A percentile compares a stretch with the other conserved stretches of the same genome.
Evolutionary conservation across 2,888 invertebrate genomes (phyloP).

Genomic region (Nesidiocoris tenuis): DNA sequence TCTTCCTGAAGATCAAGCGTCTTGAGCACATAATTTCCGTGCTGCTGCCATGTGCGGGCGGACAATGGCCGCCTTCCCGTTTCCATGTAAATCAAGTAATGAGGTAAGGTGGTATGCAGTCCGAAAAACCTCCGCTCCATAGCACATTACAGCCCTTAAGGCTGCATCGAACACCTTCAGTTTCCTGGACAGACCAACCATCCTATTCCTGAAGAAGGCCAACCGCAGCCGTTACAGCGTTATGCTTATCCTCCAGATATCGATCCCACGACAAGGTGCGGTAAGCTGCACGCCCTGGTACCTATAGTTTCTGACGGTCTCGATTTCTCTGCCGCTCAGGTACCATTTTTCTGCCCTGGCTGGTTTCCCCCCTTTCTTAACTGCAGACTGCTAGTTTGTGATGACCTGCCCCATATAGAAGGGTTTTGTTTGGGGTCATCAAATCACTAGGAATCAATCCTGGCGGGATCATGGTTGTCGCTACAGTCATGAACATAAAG

Average conservation of each 20-base stretch:
- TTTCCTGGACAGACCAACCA: not conserved
- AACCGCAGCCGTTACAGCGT: not conserved
- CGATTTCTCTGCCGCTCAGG: not conserved
- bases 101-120: not conserved
- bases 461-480: too few relatives aligned
- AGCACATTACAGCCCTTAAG: not conserved
- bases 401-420: too few relatives aligned
- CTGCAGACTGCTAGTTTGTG: too few relatives aligned
- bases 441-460: too few relatives aligned
- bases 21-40: not conserved
- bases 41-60: not conserved
- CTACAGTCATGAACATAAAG: too few relatives aligned
- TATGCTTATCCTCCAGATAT: not conserved
- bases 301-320: not conserved
- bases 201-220: not conserved
- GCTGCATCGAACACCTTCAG: not conserved
- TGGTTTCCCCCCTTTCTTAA: not conserved
- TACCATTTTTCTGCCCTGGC: not conserved
- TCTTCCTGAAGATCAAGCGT: too few relatives aligned
- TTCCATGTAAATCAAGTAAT: not conserved
- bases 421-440: too few relatives aligned
- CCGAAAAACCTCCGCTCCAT: not conserved
- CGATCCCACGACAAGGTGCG: not conserved
- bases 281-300: too few relatives aligned
- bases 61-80: not conserved